A percentile compares a stretch with the other conserved stretches of the same genome.
These are phyloP conservation scores for Alethe castanea DNA, from an alignment of 2,113 vertebrate species.

Conservation along the genomic window DNA sequence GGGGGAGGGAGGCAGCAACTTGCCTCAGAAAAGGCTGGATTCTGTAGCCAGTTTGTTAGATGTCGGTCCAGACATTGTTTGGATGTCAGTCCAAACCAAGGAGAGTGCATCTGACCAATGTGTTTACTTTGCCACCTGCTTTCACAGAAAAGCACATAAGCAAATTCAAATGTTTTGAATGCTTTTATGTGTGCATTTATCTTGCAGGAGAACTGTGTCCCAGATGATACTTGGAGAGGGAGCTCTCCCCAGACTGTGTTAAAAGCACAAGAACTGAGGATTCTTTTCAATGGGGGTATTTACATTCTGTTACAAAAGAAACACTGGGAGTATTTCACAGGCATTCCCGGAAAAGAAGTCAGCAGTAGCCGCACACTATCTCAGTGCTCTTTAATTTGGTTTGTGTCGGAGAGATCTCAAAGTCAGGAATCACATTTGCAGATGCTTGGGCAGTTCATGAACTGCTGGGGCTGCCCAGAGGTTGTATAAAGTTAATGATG, in stretches of 20 bases:
- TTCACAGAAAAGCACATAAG: neutral
- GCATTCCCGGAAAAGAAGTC: constrained; percentile 5
- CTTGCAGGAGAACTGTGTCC: neutral
- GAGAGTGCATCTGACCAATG: constrained; percentile 84
- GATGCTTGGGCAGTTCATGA: neutral
- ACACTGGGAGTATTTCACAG: constrained; percentile 8
- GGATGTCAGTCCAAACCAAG: constrained; percentile 91
- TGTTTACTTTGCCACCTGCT: constrained; percentile 96
- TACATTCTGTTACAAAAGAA: constrained; percentile 27
- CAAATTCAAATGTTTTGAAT: neutral
- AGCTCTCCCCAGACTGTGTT: neutral
- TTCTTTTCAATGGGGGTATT: neutral
- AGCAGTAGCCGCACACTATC: neutral
- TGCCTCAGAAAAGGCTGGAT: constrained; percentile 89
- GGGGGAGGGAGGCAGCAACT: constrained; percentile 62
- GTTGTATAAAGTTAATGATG: neutral
- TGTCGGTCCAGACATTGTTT: constrained; percentile 91
- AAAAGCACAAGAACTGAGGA: neutral
- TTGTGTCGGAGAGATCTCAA: constrained; percentile 3
- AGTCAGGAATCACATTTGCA: neutral
- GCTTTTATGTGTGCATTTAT: neutral
- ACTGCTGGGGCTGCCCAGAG: neutral
- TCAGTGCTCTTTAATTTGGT: neutral
- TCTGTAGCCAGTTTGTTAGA: constrained; percentile 88
- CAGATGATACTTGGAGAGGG: neutral